A percentile compares a stretch with the other conserved stretches of the same genome.
Evolutionary conservation across 2,113 vertebrate species (phyloP).

Genomic region (Indri indri): DNA sequence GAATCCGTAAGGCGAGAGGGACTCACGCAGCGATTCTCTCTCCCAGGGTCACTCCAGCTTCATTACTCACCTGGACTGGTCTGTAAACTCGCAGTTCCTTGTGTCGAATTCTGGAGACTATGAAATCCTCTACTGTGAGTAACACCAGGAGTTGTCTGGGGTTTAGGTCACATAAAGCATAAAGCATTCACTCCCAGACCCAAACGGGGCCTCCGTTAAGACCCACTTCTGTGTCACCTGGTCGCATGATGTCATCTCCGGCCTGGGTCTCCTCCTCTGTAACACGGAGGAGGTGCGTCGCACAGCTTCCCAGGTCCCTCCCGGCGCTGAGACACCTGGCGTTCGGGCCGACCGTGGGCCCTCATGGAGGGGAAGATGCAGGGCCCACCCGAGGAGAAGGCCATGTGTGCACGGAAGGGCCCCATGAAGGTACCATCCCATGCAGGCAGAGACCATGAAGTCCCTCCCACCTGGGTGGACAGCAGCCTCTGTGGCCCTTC

Average conservation of each 20-base stretch:
- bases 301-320: neutral
- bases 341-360: rapidly evolving
- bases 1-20: neutral
- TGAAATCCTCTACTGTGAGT: conserved; percentile 99
- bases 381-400: neutral
- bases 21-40: conserved; percentile 11
- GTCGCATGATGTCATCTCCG: rapidly evolving
- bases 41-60: conserved; percentile 98
- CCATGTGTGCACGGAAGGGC: neutral
- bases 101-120: conserved; percentile 99
- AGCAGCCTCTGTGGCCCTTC: neutral
- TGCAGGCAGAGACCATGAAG: neutral
- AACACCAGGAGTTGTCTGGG: conserved; percentile 46
- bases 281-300: neutral
- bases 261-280: neutral
- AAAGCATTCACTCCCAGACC: neutral
- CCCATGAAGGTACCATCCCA: neutral
- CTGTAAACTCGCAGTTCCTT: conserved; percentile 95
- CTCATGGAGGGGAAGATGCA: rapidly evolving
- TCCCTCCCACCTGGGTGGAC: neutral
- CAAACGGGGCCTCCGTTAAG: neutral
- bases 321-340: neutral
- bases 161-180: rapidly evolving
- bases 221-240: rapidly evolving
- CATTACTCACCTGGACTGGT: conserved; percentile 99